Percentiles rank a stretch among this genome's conserved stretches.
phyloP scores from a whole-genome alignment of 1,140 invertebrate species.

The Ephestia elutella region DNA sequence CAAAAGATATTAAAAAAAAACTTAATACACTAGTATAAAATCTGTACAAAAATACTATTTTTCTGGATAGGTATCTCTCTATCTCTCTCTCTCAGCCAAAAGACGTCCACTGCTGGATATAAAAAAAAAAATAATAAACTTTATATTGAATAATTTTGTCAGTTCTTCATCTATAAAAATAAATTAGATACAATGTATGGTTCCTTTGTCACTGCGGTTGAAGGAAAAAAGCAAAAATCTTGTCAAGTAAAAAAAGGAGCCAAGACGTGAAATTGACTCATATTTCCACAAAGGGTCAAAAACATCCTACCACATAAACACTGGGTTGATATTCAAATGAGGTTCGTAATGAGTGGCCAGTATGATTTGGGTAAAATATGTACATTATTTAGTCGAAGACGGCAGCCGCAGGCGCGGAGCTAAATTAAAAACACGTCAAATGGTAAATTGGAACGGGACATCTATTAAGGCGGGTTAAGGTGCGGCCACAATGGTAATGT shows the following conservation, averaged over 20 bases:
- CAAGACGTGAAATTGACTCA: background rate
- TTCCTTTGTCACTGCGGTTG: too few relatives aligned
- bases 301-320: conserved; percentile 20
- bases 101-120: too few relatives aligned
- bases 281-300: background rate
- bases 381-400: conserved; percentile 65
- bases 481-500: conserved; percentile 22
- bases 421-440: conserved; percentile 74
- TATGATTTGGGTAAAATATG: conserved; percentile 66
- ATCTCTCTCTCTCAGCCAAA: too few relatives aligned
- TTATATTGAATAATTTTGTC: too few relatives aligned
- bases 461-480: conserved; percentile 64
- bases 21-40: too few relatives aligned
- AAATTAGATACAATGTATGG: too few relatives aligned
- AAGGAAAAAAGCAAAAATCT: too few relatives aligned
- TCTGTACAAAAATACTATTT: too few relatives aligned
- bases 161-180: too few relatives aligned
- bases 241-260: background rate
- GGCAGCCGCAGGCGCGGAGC: conserved; percentile 63
- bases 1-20: too few relatives aligned
- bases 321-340: conserved; percentile 58
- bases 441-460: conserved; percentile 72
- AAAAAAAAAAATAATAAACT: too few relatives aligned
- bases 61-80: too few relatives aligned
- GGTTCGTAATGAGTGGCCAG: conserved; percentile 57